Evolutionary conservation across 2,797 vertebrate species (phyloP).

Genomic region (Siniperca obscura): DNA sequence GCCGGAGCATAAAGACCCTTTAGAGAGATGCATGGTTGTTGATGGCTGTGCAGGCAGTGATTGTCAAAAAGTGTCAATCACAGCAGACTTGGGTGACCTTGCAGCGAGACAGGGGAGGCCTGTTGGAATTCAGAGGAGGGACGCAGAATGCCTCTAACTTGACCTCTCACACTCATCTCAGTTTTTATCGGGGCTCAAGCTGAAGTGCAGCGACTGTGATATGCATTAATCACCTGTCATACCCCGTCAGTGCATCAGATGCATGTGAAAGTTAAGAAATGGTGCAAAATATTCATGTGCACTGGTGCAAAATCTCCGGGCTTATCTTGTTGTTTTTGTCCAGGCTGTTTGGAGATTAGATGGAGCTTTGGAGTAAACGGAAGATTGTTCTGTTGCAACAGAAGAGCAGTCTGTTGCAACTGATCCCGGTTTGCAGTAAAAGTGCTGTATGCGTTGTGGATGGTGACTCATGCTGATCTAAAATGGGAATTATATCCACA

Average conservation of each 20-base stretch:
- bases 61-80: slow-evolving; percentile 74
- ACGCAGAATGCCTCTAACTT: slow-evolving; percentile 64
- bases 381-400: slow-evolving; percentile 43
- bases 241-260: slow-evolving; percentile 18
- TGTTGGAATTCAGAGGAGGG: slow-evolving; percentile 67
- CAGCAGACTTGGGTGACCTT: slow-evolving; percentile 58
- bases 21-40: slow-evolving; percentile 56
- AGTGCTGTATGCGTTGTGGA: slow-evolving; percentile 46
- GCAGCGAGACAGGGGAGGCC: slow-evolving; percentile 16
- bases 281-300: slow-evolving; percentile 43
- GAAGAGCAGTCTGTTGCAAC: slow-evolving; percentile 45
- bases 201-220: slow-evolving; percentile 61
- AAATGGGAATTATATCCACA: slow-evolving; percentile 28
- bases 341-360: slow-evolving; percentile 52
- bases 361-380: slow-evolving; percentile 46
- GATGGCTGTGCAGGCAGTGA: slow-evolving; percentile 58
- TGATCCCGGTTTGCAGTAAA: slow-evolving; percentile 20
- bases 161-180: slow-evolving; percentile 71
- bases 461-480: slow-evolving; percentile 33
- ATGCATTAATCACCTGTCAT: slow-evolving; percentile 65
- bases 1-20: slow-evolving; percentile 58
- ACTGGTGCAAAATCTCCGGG: slow-evolving; percentile 43
- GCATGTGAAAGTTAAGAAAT: slow-evolving; percentile 20
- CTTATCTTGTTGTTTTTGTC: slow-evolving; percentile 57
- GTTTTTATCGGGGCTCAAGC: slow-evolving; percentile 60